Evolutionary conservation across 2,888 invertebrate species (phyloP).

Genomic region (Netelia melanura): DNA sequence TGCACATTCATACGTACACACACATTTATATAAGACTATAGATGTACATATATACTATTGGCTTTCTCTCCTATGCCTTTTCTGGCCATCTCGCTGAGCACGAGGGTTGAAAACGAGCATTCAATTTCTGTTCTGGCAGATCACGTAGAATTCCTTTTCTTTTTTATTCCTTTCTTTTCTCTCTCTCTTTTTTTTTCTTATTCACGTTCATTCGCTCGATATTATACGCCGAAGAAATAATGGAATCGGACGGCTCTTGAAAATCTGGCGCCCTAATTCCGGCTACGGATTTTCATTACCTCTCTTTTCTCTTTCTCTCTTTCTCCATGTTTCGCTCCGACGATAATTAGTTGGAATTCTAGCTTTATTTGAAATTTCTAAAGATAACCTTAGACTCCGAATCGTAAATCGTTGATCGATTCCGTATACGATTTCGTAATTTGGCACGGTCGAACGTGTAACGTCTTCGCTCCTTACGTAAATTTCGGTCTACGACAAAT

Average conservation of each 20-base stretch:
- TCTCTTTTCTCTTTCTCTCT: background rate
- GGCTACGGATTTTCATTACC: too few species aligned
- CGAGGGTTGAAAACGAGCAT: background rate
- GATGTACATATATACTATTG: background rate
- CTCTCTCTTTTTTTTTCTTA: background rate
- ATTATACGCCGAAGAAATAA: too few species aligned
- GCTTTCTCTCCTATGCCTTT: conserved; percentile 1
- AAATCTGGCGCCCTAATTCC: too few species aligned
- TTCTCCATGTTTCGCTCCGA: background rate
- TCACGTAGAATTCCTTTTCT: background rate
- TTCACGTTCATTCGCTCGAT: background rate
- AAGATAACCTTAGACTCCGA: too few species aligned
- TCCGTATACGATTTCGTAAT: too few species aligned
- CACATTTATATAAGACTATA: background rate
- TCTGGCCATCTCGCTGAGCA: background rate
- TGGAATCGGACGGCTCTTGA: too few species aligned
- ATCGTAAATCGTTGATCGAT: too few species aligned
- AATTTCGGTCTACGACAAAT: too few species aligned
- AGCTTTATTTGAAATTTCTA: too few species aligned
- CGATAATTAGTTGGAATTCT: background rate
- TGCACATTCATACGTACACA: background rate
- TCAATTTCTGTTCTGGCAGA: background rate
- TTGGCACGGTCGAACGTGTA: too few species aligned
- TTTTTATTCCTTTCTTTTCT: background rate
- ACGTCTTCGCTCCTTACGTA: too few species aligned